Evolutionary conservation across 2,113 vertebrate genomes (phyloP).

Genomic region (Phrynosoma platyrhinos): DNA sequence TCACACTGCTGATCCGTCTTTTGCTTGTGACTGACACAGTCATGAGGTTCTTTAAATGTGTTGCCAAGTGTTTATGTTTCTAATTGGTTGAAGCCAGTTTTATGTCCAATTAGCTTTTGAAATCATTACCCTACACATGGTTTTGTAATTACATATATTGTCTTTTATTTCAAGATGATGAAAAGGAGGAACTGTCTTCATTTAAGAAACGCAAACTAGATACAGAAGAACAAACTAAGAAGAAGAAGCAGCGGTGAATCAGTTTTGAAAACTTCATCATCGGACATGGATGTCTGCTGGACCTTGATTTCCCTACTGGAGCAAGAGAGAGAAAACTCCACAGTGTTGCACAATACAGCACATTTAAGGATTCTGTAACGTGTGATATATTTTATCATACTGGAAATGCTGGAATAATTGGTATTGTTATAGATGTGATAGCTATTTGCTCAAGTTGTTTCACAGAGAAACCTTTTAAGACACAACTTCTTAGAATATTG

Average conservation of each 20-base stretch:
- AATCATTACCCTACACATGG: slow-evolving; percentile 6
- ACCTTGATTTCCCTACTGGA: slow-evolving; percentile 46
- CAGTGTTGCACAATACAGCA: slow-evolving; percentile 50
- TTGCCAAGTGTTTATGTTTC: neutral
- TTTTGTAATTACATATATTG: slow-evolving; percentile 56
- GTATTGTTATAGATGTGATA: slow-evolving; percentile 46
- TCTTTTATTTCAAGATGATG: slow-evolving; percentile 84
- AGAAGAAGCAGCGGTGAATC: slow-evolving; percentile 79
- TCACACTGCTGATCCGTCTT: neutral
- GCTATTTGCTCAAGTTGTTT: slow-evolving; percentile 54
- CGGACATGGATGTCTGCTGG: slow-evolving; percentile 16
- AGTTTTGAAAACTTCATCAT: neutral
- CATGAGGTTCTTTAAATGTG: neutral
- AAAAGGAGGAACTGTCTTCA: slow-evolving; percentile 78
- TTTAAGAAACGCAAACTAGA: slow-evolving; percentile 88
- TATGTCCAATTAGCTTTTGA: neutral
- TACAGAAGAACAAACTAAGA: slow-evolving; percentile 88
- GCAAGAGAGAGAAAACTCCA: slow-evolving; percentile 30
- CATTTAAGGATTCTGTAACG: slow-evolving; percentile 56
- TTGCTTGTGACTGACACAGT: neutral
- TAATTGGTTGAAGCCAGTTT: neutral
- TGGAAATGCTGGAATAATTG: slow-evolving; percentile 62
- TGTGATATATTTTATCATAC: slow-evolving; percentile 62
- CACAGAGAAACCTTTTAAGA: slow-evolving; percentile 59
- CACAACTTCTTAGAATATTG: slow-evolving; percentile 57